Evolutionary conservation across 1,140 invertebrate species (phyloP).

Genomic region (Temnothorax longispinosus): DNA sequence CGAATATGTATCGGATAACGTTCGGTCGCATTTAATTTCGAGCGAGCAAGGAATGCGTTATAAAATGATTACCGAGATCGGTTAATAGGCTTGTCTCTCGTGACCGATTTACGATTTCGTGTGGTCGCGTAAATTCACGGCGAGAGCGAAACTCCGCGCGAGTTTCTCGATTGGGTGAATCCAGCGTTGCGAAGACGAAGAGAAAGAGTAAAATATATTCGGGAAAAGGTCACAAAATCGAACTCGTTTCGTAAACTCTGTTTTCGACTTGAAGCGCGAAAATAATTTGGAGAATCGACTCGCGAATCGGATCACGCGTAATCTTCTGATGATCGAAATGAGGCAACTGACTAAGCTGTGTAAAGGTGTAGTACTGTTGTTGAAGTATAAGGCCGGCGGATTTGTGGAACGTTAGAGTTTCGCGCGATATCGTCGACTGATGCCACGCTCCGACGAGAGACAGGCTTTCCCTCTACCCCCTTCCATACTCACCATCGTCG

Average conservation of each 20-base stretch:
- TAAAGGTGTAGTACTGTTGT: neutral
- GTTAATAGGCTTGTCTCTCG: slow-evolving; percentile 42
- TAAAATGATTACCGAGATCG: slow-evolving; percentile 42
- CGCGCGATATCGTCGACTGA: slow-evolving; percentile 73
- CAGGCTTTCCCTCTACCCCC: slow-evolving; percentile 52
- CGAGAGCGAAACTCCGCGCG: neutral
- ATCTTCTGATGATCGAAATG: neutral
- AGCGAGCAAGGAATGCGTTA: slow-evolving; percentile 2
- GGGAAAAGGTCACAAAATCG: neutral
- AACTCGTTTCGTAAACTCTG: neutral
- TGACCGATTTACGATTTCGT: slow-evolving; percentile 26
- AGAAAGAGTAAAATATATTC: neutral
- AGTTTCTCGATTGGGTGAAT: slow-evolving; percentile 13
- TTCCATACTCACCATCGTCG: slow-evolving; percentile 28
- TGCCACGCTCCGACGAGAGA: slow-evolving; percentile 62
- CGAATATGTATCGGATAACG: slow-evolving; percentile 6
- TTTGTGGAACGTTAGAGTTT: slow-evolving; percentile 66
- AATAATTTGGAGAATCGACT: neutral
- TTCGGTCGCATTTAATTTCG: neutral
- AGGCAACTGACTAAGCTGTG: neutral
- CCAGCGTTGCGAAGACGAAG: neutral
- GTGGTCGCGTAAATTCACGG: slow-evolving; percentile 40
- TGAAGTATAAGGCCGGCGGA: slow-evolving; percentile 19
- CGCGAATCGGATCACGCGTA: neutral
- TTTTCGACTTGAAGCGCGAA: neutral